A percentile compares a stretch with the other conserved stretches of the same genome.
These are phyloP conservation scores for Neomonachus schauinslandi DNA, from an alignment of 2,113 vertebrate species.

Conservation along the genomic window DNA sequence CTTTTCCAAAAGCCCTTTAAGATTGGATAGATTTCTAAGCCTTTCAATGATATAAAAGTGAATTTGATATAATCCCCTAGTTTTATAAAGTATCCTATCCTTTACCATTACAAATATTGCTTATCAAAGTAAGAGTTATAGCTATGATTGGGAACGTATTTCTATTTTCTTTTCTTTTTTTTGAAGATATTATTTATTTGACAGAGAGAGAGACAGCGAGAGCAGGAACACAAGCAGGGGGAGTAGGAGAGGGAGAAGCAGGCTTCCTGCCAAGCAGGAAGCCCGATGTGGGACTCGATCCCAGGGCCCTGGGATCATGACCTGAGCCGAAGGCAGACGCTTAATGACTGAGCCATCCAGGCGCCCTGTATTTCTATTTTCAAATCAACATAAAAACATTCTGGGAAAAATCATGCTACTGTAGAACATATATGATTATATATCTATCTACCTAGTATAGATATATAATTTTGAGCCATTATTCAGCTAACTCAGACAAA, in stretches of 20 bases:
- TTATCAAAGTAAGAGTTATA: background rate
- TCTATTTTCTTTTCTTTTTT: no score
- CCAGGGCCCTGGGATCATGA: no score
- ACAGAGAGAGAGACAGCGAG: no score
- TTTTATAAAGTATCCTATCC: background rate
- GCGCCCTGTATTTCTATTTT: conserved; percentile 28
- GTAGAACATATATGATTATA: background rate
- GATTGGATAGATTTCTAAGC: background rate
- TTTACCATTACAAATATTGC: background rate
- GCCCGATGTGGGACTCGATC: no score
- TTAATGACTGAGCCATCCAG: no score
- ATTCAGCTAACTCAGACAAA: background rate
- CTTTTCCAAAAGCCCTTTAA: background rate
- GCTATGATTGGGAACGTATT: background rate
- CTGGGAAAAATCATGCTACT: background rate
- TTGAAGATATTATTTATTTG: no score
- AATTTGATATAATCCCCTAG: background rate
- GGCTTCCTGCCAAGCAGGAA: no score
- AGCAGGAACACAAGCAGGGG: no score
- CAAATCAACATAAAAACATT: background rate
- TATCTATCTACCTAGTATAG: no score
- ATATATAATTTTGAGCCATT: background rate
- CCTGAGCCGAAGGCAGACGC: no score
- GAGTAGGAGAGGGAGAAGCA: no score
- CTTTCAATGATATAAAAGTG: background rate